Evolutionary conservation across 1,140 invertebrate species (phyloP), one percentile per base, ranked within the genome.

Genomic region (Penaeus japonicus): DNA sequence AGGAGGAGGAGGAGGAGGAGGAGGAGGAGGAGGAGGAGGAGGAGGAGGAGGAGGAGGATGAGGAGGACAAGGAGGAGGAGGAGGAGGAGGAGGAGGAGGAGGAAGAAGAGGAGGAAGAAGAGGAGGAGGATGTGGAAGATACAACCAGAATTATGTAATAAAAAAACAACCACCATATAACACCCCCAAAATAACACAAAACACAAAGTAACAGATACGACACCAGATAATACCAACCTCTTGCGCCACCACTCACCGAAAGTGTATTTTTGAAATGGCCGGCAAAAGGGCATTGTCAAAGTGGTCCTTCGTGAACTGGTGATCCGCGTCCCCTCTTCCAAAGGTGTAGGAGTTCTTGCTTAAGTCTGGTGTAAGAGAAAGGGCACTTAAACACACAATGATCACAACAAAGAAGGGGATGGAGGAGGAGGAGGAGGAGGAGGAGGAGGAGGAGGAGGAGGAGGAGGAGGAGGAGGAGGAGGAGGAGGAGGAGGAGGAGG

Each of bases 231-330:
- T 47, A 47, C 47, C 47, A 47, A 47, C 47, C 47, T 47, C 4
- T 47, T 47, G 7, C 15, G 30, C 35, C 17, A 35, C 53, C 15
- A 24, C 87, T 85, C 87, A 89, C 87, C 79, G 27, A 22, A 89
- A 85, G 75, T 89, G 87, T 77, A 70, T 86, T 81, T 89, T 89
- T 55, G 82, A 84, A 24, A 89, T 89, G 53, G 75, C 73, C n/a
- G 84, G 59, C 54, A 89, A 47, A 24, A 84, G 57, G n/a, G 70
- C 57, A 15, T 81, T 35, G 39, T 77, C 62, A 77, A 89, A 85
- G 7, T 70, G 57, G 0, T 83, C 30, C 27, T 62, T 70, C 4
- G 73, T 79, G 24, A 89, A 70, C 12, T 77, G 82, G 27, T 86
- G 47, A 30, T 85, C 82, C 7, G 79, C 73, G 24, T 54, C 30